These are phyloP conservation scores for Apeltes quadracus DNA, from an alignment of 2,113 vertebrate species.

Conservation along the genomic window DNA sequence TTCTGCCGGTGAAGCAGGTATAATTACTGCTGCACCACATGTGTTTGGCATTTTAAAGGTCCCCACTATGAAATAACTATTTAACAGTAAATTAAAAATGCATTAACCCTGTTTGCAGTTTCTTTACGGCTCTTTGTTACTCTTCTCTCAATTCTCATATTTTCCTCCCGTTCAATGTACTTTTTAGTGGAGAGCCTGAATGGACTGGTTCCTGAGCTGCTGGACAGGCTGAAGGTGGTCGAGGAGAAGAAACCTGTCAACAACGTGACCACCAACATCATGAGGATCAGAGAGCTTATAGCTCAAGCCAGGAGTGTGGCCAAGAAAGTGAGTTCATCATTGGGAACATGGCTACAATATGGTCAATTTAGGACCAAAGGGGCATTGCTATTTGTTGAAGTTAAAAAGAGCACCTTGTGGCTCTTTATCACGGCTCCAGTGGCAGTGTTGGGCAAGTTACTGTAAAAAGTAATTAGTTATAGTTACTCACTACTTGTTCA, in stretches of 20 bases:
- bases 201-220: constrained; percentile 87
- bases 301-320: constrained; percentile 95
- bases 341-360: background rate
- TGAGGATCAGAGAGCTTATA: constrained; percentile 91
- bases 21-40: background rate
- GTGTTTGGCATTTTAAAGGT: background rate
- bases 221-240: constrained; percentile 88
- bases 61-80: background rate
- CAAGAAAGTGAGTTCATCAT: constrained; percentile 85
- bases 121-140: too few relatives aligned
- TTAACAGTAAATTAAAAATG: background rate
- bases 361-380: background rate
- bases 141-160: background rate
- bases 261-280: constrained; percentile 93
- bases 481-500: too few relatives aligned
- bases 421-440: background rate
- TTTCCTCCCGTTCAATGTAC: background rate
- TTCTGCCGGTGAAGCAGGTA: constrained; percentile 91
- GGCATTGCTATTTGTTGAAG: background rate
- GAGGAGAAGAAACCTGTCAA: constrained; percentile 91
- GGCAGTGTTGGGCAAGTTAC: too few relatives aligned
- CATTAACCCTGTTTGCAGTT: background rate
- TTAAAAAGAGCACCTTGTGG: background rate
- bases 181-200: constrained; percentile 87
- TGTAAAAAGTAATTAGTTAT: too few relatives aligned